phyloP scores from a whole-genome alignment of 2,113 vertebrate species.

The Speoplatyrhinus poulsoni region DNA sequence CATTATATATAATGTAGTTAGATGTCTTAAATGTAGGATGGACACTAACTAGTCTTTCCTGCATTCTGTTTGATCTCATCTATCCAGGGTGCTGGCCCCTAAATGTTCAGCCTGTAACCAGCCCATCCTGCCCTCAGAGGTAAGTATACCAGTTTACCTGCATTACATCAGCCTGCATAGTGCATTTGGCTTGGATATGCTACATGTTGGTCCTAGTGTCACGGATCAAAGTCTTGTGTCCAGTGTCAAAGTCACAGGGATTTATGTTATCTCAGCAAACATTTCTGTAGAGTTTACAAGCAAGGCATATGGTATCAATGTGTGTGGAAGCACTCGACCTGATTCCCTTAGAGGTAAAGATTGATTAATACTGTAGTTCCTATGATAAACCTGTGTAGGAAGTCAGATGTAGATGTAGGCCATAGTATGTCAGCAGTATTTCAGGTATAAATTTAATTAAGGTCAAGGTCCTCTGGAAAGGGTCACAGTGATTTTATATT shows the following conservation, averaged over 20 bases:
- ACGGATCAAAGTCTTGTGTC: not conserved
- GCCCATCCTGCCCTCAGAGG: conserved; percentile 92
- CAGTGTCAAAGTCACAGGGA: too few relatives aligned
- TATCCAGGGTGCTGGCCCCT: conserved; percentile 88
- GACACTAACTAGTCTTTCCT: conserved; percentile 1
- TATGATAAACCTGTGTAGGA: not conserved
- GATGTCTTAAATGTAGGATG: not conserved
- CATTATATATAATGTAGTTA: not conserved
- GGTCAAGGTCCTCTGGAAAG: not conserved
- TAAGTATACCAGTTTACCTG: too few relatives aligned
- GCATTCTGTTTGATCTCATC: conserved; percentile 39
- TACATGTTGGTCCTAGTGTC: not conserved
- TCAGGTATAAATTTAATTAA: not conserved
- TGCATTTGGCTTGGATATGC: not conserved
- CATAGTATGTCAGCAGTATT: not conserved
- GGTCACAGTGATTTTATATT: too few relatives aligned
- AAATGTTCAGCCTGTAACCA: conserved; percentile 93
- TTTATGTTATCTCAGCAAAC: not conserved
- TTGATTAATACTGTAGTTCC: not conserved
- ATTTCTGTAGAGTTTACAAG: not conserved
- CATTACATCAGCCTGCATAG: not conserved
- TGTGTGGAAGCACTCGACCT: not conserved
- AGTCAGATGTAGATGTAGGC: not conserved
- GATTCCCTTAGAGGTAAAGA: not conserved
- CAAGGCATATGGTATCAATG: not conserved